Evolutionary conservation across 1,140 invertebrate genomes (phyloP).

Genomic region (Tetranychus cinnabarinus): DNA sequence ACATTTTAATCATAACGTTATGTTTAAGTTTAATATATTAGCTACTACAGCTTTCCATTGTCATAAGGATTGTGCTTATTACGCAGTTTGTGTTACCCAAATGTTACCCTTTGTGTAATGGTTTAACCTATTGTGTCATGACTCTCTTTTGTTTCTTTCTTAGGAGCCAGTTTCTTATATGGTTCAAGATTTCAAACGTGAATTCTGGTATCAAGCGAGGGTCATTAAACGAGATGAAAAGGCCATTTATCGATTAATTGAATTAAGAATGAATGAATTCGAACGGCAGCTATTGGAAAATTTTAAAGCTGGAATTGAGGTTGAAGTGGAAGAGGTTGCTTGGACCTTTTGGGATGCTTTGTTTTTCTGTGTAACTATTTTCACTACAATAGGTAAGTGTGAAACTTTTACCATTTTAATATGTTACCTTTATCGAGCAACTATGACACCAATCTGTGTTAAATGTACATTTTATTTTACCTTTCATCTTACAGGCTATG

Average conservation of each 20-base stretch:
- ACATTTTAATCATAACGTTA: too few species aligned
- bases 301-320: conserved; percentile 48
- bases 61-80: too few species aligned
- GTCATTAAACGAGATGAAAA: conserved; percentile 29
- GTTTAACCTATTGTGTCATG: too few species aligned
- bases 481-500: conserved; percentile 38
- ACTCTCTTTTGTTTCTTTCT: neutral
- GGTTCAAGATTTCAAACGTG: conserved; percentile 32
- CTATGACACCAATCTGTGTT: too few species aligned
- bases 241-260: conserved; percentile 61
- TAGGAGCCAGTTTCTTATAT: conserved; percentile 19
- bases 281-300: conserved; percentile 60
- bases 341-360: conserved; percentile 84
- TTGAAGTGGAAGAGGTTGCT: conserved; percentile 51
- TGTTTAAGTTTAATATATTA: too few species aligned
- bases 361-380: conserved; percentile 67
- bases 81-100: too few species aligned
- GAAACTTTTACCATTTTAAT: neutral
- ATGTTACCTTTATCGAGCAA: too few species aligned
- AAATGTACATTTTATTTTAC: too few species aligned
- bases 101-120: too few species aligned
- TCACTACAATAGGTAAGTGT: conserved; percentile 66
- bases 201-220: conserved; percentile 5
- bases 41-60: too few species aligned
- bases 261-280: conserved; percentile 51